Conservation (phyloP, 2,113 vertebrate genomes). For the Microcebus jonahi region DNA sequence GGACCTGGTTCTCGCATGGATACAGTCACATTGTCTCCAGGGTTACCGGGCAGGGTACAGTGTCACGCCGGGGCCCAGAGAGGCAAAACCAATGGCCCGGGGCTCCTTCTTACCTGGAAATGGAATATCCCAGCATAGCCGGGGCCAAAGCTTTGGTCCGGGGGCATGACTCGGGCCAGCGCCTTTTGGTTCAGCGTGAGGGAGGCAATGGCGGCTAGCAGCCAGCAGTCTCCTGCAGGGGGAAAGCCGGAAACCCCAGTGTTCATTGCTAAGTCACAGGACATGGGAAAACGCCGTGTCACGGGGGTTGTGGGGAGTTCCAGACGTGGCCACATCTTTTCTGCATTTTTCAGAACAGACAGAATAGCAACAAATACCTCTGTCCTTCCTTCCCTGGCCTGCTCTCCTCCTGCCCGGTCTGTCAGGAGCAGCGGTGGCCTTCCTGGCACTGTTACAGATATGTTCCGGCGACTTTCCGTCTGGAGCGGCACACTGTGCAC, state of each 20-base stretch:
- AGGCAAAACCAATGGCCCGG: no score
- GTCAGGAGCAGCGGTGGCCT: background rate
- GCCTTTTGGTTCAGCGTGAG: slow-evolving; percentile 92
- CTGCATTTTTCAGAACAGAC: background rate
- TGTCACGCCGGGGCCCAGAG: background rate
- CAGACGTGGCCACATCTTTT: background rate
- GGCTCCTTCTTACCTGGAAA: slow-evolving; percentile 90
- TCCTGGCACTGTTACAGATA: background rate
- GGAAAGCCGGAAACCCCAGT: background rate
- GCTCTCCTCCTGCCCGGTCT: background rate
- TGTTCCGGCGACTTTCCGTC: no score
- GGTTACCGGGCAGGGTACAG: background rate
- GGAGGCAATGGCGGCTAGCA: slow-evolving; percentile 95
- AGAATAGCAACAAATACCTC: background rate
- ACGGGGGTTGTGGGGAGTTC: fast-evolving
- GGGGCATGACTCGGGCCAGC: slow-evolving; percentile 90
- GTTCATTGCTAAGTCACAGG: background rate
- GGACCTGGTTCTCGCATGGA: fast-evolving
- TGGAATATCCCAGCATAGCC: slow-evolving; percentile 97
- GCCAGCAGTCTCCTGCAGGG: slow-evolving; percentile 95
- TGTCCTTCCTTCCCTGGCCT: background rate
- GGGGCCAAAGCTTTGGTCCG: slow-evolving; percentile 90
- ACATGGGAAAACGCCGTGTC: background rate
- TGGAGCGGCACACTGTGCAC: background rate
- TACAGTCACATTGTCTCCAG: fast-evolving